Conservation (phyloP, 2,113 vertebrate species). For the Pseudonaja textilis region DNA sequence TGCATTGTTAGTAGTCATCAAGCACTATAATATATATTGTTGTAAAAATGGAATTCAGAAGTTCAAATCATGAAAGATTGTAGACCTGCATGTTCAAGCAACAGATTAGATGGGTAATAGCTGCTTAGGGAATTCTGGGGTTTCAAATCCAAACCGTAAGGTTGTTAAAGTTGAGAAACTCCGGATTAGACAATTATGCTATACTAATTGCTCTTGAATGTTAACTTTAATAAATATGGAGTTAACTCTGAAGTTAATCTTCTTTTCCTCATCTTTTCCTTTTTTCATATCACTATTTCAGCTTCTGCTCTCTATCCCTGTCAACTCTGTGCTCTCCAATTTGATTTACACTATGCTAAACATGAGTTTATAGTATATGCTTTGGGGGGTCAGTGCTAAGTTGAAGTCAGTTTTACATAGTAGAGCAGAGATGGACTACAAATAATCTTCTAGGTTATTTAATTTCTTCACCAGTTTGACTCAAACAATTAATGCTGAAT, state of each 20-base stretch:
- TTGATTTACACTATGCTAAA: neutral
- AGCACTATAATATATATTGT: neutral
- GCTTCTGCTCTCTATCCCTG: neutral
- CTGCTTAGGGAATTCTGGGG: no score
- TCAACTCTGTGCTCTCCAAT: neutral
- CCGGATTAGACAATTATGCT: neutral
- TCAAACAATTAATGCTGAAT: neutral
- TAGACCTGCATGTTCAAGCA: neutral
- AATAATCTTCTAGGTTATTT: neutral
- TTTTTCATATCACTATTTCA: neutral
- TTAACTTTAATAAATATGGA: neutral
- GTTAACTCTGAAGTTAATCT: neutral
- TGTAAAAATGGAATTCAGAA: neutral
- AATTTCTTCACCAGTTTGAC: no score
- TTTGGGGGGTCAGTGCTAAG: neutral
- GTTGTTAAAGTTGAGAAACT: neutral
- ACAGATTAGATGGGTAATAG: neutral
- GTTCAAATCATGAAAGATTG: neutral
- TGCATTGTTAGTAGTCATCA: neutral
- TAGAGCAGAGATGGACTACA: neutral
- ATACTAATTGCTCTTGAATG: neutral
- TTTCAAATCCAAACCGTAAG: no score
- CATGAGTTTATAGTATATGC: neutral
- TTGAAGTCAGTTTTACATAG: no score
- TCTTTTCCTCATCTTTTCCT: neutral